A percentile compares a stretch with the other conserved stretches of the same genome.
Evolutionary conservation across 2,113 vertebrate genomes (phyloP).

Genomic region (Alethe castanea): DNA sequence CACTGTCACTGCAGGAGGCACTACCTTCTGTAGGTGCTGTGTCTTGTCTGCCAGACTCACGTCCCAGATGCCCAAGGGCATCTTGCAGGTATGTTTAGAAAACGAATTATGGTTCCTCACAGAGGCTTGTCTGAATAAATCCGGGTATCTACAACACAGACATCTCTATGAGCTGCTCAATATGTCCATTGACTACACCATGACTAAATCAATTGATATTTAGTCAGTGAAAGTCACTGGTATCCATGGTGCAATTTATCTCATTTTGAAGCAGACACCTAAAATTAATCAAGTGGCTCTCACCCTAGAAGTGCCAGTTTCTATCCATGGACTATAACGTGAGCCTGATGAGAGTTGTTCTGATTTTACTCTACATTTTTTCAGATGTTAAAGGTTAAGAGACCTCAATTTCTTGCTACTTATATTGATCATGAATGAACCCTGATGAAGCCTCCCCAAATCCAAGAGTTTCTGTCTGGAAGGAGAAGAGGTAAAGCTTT

Average conservation of each 20-base stretch:
- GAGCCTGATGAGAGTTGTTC: accelerated
- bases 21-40: neutral
- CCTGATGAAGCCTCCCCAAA: neutral
- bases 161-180: neutral
- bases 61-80: neutral
- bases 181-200: neutral
- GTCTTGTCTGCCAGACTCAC: neutral
- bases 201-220: neutral
- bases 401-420: neutral
- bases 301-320: neutral
- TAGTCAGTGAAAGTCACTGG: neutral
- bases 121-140: neutral
- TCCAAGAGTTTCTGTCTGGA: neutral
- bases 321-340: neutral
- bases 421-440: neutral
- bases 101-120: neutral
- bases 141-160: neutral
- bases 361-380: neutral
- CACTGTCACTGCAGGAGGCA: neutral
- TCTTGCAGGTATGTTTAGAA: neutral
- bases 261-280: neutral
- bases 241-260: neutral
- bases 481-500: neutral
- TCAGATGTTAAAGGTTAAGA: neutral
- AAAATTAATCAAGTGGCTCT: neutral